Conservation (phyloP, 1,140 invertebrate species). For the Hetaerina americana region DNA sequence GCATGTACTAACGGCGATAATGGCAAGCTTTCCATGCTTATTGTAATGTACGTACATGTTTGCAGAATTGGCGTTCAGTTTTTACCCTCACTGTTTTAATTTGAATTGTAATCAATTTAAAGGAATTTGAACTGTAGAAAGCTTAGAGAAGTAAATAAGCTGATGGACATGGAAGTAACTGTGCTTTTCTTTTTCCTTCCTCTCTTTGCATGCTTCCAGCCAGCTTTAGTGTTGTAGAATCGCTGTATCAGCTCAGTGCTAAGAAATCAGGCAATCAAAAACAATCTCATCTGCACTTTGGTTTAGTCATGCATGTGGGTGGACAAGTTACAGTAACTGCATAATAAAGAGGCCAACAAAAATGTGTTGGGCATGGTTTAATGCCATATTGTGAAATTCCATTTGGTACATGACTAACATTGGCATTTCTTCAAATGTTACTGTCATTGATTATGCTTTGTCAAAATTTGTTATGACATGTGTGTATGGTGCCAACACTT, state of each 20-base stretch:
- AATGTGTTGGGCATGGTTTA: neutral
- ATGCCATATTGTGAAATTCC: neutral
- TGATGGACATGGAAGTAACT: conserved; percentile 10
- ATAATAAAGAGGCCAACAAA: conserved; percentile 8
- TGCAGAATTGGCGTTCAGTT: conserved; percentile 1
- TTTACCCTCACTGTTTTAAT: conserved; percentile 11
- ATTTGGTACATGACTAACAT: neutral
- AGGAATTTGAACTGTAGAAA: conserved; percentile 10
- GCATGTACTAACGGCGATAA: neutral
- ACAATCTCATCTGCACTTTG: neutral
- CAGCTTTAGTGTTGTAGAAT: conserved; percentile 9
- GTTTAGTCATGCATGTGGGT: conserved; percentile 6
- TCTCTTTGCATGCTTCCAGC: conserved; percentile 17
- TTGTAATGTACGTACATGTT: neutral
- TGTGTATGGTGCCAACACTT: neutral
- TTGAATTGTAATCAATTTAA: conserved; percentile 15
- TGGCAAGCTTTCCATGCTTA: neutral
- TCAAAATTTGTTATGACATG: neutral
- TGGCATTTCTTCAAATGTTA: neutral
- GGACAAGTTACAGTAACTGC: conserved; percentile 17
- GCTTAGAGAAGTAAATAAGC: conserved; percentile 14
- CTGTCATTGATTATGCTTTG: neutral
- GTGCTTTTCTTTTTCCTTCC: conserved; percentile 14
- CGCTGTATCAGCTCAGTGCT: neutral
- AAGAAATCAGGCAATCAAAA: neutral